phyloP scores from a whole-genome alignment of 2,797 vertebrate genomes.

The Nothura maculosa region DNA sequence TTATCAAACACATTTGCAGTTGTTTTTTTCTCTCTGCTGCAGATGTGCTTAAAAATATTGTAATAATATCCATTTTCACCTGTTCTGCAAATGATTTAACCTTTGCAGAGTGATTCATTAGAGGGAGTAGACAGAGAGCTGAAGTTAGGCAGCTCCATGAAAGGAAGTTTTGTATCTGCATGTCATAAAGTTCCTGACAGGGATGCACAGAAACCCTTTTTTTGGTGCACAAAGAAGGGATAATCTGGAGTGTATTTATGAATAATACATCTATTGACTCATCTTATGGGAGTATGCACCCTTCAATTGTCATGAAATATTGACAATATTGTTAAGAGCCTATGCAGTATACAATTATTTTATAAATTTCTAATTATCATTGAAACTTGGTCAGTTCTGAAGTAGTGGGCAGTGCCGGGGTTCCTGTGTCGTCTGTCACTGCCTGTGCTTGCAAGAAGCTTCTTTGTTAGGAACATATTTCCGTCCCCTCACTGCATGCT shows the following conservation, averaged over 20 bases:
- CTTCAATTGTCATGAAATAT: neutral
- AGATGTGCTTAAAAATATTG: neutral
- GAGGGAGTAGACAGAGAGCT: neutral
- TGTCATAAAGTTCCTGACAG: neutral
- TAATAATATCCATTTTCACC: neutral
- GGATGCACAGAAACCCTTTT: neutral
- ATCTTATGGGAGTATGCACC: neutral
- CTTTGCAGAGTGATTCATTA: neutral
- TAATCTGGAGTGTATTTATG: neutral
- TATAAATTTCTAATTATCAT: neutral
- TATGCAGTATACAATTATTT: neutral
- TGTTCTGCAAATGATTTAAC: neutral
- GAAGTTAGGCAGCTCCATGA: neutral
- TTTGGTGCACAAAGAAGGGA: neutral
- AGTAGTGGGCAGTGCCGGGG: neutral
- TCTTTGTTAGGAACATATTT: neutral
- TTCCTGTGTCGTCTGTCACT: neutral
- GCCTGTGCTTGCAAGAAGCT: neutral
- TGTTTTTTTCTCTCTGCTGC: neutral
- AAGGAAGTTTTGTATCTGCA: neutral
- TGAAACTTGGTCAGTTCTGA: neutral
- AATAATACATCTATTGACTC: neutral
- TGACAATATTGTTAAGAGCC: neutral
- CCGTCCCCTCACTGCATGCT: too few relatives aligned
- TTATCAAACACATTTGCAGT: neutral